Evolutionary conservation across 2,888 invertebrate genomes (phyloP).

Genomic region (Hydropsyche betteni): DNA sequence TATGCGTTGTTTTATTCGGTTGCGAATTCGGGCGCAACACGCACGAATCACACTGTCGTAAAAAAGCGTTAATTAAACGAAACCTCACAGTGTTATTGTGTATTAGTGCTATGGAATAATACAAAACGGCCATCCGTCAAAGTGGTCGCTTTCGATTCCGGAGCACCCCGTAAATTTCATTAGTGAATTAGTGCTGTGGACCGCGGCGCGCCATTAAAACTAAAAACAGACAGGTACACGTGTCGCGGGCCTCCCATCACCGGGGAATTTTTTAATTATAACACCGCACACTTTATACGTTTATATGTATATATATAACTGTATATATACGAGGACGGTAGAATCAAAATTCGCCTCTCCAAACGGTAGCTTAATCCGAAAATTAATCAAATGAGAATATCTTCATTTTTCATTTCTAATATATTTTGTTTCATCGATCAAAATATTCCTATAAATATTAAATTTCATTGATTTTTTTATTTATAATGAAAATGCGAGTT

Average conservation of each 20-base stretch:
- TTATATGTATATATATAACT: too few species aligned
- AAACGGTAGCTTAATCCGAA: too few species aligned
- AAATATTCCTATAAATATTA: too few species aligned
- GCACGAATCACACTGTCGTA: too few species aligned
- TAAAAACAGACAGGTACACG: constrained; percentile 51
- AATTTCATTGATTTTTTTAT: too few species aligned
- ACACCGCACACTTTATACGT: constrained; percentile 40
- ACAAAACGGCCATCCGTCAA: constrained; percentile 1
- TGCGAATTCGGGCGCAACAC: background rate
- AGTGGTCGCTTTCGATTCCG: constrained; percentile 14
- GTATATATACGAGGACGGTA: too few species aligned
- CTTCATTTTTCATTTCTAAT: too few species aligned
- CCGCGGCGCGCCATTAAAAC: constrained; percentile 44
- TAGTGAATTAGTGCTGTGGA: constrained; percentile 49
- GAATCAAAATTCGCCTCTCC: too few species aligned
- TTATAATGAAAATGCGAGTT: too few species aligned
- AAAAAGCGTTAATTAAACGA: constrained; percentile 4
- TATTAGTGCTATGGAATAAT: background rate
- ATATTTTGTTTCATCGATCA: too few species aligned
- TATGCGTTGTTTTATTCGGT: background rate
- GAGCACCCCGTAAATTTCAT: constrained; percentile 49
- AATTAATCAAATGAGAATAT: too few species aligned
- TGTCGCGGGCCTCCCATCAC: constrained; percentile 48
- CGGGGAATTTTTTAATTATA: constrained; percentile 51
- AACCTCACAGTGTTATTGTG: background rate